These are phyloP conservation scores for Antigone vipio DNA, from an alignment of 2,113 vertebrate genomes.

Conservation along the genomic window DNA sequence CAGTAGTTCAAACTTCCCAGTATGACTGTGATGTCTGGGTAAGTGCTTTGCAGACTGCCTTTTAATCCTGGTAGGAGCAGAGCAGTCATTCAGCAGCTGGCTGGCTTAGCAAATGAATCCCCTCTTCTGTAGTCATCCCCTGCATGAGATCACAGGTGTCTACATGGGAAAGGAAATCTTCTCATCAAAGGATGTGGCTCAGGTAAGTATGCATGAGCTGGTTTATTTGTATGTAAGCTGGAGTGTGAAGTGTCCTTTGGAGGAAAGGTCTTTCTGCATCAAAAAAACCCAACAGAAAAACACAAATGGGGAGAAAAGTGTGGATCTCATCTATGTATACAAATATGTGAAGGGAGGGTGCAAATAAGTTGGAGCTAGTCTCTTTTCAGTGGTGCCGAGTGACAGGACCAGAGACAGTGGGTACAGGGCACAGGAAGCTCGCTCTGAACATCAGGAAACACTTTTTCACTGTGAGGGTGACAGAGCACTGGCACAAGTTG, in stretches of 20 bases:
- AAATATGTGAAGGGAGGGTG: neutral
- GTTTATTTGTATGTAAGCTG: neutral
- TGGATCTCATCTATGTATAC: neutral
- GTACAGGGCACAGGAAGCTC: neutral
- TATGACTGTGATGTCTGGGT: neutral
- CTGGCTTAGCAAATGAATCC: neutral
- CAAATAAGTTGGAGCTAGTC: neutral
- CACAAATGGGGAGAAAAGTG: fast-evolving
- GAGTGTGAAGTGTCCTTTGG: neutral
- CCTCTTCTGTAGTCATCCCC: neutral
- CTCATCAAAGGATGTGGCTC: neutral
- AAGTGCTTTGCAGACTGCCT: neutral
- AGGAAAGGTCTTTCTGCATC: neutral
- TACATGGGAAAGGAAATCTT: neutral
- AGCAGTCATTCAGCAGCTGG: neutral
- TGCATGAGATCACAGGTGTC: neutral
- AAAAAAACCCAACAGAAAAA: neutral
- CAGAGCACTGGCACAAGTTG: neutral
- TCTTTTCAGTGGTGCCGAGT: neutral
- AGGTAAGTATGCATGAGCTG: neutral
- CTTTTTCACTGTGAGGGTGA: neutral
- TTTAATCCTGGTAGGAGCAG: neutral
- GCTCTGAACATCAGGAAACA: neutral
- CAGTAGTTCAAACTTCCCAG: neutral
- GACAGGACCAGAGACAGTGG: neutral